Conservation (phyloP, 2,113 vertebrate genomes). For the Asarcornis scutulata region DNA sequence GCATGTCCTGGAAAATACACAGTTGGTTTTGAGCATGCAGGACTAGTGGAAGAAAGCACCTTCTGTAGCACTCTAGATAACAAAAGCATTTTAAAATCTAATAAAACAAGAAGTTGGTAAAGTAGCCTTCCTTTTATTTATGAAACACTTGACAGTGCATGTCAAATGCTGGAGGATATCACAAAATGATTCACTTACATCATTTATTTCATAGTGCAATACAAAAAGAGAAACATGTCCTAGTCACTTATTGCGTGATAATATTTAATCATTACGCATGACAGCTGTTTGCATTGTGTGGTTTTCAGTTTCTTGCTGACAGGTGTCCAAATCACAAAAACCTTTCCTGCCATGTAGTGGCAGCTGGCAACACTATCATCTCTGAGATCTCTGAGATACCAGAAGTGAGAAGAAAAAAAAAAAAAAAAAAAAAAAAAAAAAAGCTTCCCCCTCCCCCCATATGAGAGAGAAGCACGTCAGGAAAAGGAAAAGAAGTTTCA, state of each 20-base stretch:
- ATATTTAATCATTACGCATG: conserved; percentile 47
- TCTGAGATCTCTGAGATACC: neutral
- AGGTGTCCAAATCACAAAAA: conserved; percentile 63
- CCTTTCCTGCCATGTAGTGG: conserved; percentile 30
- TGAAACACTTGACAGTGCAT: neutral
- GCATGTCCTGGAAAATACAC: neutral
- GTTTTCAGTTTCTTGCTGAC: conserved; percentile 65
- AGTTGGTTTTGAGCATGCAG: neutral
- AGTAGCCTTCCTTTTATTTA: neutral
- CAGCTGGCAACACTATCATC: conserved; percentile 60
- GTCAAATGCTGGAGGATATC: neutral
- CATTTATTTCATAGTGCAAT: neutral
- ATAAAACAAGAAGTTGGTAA: neutral
- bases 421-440: neutral
- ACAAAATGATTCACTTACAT: neutral
- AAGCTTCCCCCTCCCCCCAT: too few species aligned
- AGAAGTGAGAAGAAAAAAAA: neutral
- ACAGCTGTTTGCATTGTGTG: conserved; percentile 50
- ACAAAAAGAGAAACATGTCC: neutral
- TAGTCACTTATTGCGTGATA: conserved; percentile 30
- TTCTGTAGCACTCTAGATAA: neutral
- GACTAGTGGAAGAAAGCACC: neutral
- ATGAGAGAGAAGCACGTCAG: neutral
- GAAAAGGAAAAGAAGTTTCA: neutral
- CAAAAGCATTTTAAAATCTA: neutral